Evolutionary conservation across 2,797 vertebrate genomes (phyloP).

Genomic region (Onychomys arenicola): DNA sequence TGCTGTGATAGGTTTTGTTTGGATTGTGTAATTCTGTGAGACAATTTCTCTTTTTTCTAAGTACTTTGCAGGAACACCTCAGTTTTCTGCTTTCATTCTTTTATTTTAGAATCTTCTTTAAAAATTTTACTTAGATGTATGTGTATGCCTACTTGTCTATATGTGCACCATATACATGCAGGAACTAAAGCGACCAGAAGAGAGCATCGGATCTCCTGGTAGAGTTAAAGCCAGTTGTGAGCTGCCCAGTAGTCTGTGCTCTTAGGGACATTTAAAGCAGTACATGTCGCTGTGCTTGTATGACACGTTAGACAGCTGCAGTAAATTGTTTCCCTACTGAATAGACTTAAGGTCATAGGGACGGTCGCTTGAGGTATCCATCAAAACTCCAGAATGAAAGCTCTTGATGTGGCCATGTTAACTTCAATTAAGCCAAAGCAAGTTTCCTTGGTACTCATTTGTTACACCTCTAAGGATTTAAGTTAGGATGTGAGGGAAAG

Average conservation of each 20-base stretch:
- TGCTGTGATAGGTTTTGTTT: slow-evolving; percentile 42
- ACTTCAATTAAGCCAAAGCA: slow-evolving; percentile 4
- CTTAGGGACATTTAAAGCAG: slow-evolving; percentile 30
- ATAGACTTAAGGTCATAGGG: not conserved
- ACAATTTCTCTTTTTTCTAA: slow-evolving; percentile 28
- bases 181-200: not conserved
- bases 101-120: slow-evolving; percentile 3
- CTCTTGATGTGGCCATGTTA: not conserved
- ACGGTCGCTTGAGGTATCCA: not conserved
- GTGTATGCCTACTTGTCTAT: not conserved
- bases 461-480: slow-evolving; percentile 6
- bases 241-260: not conserved
- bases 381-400: not conserved
- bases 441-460: not conserved
- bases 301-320: slow-evolving; percentile 38
- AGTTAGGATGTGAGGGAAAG: not conserved
- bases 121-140: not conserved
- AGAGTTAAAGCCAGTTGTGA: not conserved
- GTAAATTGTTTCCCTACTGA: slow-evolving; percentile 23
- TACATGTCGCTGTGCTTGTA: not conserved
- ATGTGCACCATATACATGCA: not conserved
- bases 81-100: slow-evolving; percentile 33
- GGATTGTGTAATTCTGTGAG: slow-evolving; percentile 18
- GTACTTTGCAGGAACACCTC: not conserved
- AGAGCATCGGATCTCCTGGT: not conserved